Evolutionary conservation across 2,888 invertebrate genomes (phyloP).

Genomic region (Saturnia japonica): DNA sequence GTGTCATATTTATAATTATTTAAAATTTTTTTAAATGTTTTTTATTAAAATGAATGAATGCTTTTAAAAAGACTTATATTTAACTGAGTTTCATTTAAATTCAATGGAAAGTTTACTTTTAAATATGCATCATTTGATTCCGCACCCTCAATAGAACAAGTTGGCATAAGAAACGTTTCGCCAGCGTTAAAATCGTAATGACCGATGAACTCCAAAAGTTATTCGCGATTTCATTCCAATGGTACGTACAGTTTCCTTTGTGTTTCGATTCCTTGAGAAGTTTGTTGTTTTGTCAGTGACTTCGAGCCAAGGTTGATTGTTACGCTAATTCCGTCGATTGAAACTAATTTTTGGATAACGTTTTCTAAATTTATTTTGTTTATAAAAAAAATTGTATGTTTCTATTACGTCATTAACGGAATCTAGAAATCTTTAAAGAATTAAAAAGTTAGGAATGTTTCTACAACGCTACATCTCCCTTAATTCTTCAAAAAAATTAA

Average conservation of each 20-base stretch:
- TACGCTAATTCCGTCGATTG: background rate
- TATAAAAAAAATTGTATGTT: too few relatives aligned
- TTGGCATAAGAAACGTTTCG: slow-evolving; percentile 19
- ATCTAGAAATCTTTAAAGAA: too few relatives aligned
- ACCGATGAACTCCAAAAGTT: slow-evolving; percentile 24
- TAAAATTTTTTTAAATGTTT: too few relatives aligned
- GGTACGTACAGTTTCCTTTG: slow-evolving; percentile 24
- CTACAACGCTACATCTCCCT: too few relatives aligned
- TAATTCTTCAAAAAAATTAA: too few relatives aligned
- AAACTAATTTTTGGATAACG: background rate
- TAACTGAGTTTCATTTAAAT: background rate
- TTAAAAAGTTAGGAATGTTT: too few relatives aligned
- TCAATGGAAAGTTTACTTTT: slow-evolving; percentile 15
- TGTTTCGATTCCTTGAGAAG: slow-evolving; percentile 27
- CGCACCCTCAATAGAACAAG: background rate
- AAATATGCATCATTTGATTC: slow-evolving; percentile 3
- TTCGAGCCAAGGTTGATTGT: slow-evolving; percentile 18
- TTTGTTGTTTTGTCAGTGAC: slow-evolving; percentile 25
- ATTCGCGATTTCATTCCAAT: slow-evolving; percentile 22
- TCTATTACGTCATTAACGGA: too few relatives aligned
- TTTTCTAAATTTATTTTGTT: too few relatives aligned
- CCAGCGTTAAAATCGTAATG: slow-evolving; percentile 29
- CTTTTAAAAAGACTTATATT: background rate
- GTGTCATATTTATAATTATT: too few relatives aligned
- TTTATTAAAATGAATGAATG: too few relatives aligned